These are phyloP conservation scores for Garrulus glandarius DNA, from an alignment of 2,797 vertebrate species.

Conservation along the genomic window DNA sequence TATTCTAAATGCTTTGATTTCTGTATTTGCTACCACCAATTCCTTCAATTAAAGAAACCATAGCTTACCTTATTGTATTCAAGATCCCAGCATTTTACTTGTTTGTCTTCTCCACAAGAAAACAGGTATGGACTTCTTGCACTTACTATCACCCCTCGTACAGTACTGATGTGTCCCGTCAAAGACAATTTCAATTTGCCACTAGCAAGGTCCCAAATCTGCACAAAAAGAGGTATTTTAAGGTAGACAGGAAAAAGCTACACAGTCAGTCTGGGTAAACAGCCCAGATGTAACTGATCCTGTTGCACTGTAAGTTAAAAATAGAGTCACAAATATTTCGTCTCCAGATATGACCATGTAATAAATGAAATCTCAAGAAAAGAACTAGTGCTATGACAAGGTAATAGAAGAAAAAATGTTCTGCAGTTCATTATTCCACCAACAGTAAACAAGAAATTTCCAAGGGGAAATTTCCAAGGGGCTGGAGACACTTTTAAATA, in stretches of 20 bases:
- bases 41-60: background rate
- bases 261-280: background rate
- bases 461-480: background rate
- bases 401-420: background rate
- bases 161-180: slow-evolving; percentile 97
- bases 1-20: background rate
- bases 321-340: background rate
- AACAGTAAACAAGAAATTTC: background rate
- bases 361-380: background rate
- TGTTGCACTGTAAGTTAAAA: background rate
- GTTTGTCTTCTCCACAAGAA: slow-evolving; percentile 98
- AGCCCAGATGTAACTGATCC: background rate
- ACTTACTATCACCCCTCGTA: slow-evolving; percentile 94
- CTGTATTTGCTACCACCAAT: background rate
- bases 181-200: slow-evolving; percentile 94
- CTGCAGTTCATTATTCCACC: background rate
- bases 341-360: background rate
- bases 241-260: background rate
- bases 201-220: slow-evolving; percentile 98
- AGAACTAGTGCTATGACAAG: background rate
- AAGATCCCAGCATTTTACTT: slow-evolving; percentile 98
- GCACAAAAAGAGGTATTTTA: slow-evolving; percentile 27
- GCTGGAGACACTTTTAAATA: background rate
- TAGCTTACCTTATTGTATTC: slow-evolving; percentile 93
- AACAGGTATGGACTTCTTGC: slow-evolving; percentile 93